These are phyloP conservation scores for Lethocerus indicus DNA, from an alignment of 1,140 invertebrate genomes.

Conservation along the genomic window DNA sequence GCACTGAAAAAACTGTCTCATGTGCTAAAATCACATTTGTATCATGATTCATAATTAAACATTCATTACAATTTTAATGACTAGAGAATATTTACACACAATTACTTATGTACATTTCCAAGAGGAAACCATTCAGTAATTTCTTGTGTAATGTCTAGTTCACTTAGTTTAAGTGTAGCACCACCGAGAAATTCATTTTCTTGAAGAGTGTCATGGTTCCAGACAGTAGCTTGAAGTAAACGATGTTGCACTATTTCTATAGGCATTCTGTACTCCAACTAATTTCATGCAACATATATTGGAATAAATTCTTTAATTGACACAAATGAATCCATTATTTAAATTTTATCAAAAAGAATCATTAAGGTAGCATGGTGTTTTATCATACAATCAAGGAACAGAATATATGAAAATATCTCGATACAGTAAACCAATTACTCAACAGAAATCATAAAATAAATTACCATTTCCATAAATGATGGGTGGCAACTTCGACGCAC, in stretches of 20 bases:
- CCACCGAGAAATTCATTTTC: conserved; percentile 91
- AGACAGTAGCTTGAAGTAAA: conserved; percentile 77
- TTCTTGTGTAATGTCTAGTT: conserved; percentile 57
- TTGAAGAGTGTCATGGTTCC: conserved; percentile 88
- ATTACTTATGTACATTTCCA: conserved; percentile 28
- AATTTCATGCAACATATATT: conserved; percentile 19
- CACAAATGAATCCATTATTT: neutral
- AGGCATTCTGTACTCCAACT: conserved; percentile 78
- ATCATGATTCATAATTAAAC: neutral
- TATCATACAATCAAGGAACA: neutral
- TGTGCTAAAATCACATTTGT: neutral
- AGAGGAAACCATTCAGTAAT: conserved; percentile 63
- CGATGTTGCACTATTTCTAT: conserved; percentile 58
- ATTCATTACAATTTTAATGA: neutral
- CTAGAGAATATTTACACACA: neutral
- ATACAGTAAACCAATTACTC: neutral
- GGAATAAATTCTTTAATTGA: neutral
- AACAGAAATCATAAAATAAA: conserved; percentile 13
- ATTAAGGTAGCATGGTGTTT: too few relatives aligned
- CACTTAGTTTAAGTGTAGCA: conserved; percentile 52
- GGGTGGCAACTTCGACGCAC: conserved; percentile 83
- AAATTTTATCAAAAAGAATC: too few relatives aligned
- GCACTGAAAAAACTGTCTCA: neutral
- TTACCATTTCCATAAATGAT: conserved; percentile 95
- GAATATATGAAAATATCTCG: neutral